These are phyloP conservation scores for Pimephales promelas DNA, from an alignment of 2,113 vertebrate species.

Conservation along the genomic window DNA sequence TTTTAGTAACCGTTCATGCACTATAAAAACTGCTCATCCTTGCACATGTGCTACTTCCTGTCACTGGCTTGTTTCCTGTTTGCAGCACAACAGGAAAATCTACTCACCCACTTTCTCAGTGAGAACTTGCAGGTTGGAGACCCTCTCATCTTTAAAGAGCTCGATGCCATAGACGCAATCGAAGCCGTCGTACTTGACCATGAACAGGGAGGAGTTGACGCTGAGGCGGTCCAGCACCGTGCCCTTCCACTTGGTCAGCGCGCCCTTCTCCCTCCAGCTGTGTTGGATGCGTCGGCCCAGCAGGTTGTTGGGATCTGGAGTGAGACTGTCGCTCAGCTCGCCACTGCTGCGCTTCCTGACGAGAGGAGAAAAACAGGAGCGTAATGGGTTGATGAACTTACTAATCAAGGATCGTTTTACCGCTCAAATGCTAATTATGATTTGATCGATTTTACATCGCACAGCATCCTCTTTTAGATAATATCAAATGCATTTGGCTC, in stretches of 20 bases:
- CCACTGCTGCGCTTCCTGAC: conserved; percentile 80
- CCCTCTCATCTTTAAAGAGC: conserved; percentile 80
- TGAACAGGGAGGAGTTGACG: conserved; percentile 78
- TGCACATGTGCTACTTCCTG: conserved; percentile 38
- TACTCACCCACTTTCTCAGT: conserved; percentile 79
- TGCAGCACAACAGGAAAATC: background rate
- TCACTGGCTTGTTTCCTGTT: conserved; percentile 17
- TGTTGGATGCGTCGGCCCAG: conserved; percentile 80
- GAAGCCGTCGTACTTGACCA: conserved; percentile 83
- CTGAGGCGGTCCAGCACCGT: conserved; percentile 79
- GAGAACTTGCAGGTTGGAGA: conserved; percentile 78
- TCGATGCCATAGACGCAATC: conserved; percentile 83
- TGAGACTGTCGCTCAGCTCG: conserved; percentile 77
- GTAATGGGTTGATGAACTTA: background rate
- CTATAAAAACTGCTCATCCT: conserved; percentile 8
- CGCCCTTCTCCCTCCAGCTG: conserved; percentile 80
- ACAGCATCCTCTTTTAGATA: background rate
- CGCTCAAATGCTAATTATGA: background rate
- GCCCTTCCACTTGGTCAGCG: conserved; percentile 81
- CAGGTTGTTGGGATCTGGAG: conserved; percentile 77
- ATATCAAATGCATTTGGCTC: background rate
- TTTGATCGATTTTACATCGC: background rate
- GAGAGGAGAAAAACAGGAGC: background rate
- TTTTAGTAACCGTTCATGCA: background rate
- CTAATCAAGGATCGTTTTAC: background rate